Evolutionary conservation across 2,113 vertebrate genomes (phyloP).

Genomic region (Phylloscopus trochilus): DNA sequence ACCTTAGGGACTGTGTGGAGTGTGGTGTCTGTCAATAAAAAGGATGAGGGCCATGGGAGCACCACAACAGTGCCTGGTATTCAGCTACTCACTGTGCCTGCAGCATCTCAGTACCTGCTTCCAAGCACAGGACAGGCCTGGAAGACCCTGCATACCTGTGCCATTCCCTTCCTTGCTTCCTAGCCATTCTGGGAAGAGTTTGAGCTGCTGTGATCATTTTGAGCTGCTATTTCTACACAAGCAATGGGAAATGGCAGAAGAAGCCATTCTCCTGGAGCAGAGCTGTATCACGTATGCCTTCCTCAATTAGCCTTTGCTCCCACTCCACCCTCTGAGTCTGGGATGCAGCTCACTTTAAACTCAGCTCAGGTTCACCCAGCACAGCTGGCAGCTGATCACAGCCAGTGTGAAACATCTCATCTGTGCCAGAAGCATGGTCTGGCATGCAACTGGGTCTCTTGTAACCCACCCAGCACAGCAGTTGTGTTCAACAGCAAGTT

Average conservation of each 20-base stretch:
- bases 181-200: neutral
- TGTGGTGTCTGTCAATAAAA: rapidly evolving
- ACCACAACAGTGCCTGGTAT: rapidly evolving
- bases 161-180: neutral
- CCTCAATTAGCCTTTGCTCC: neutral
- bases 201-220: neutral
- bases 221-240: neutral
- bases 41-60: neutral
- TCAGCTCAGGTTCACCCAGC: neutral
- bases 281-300: neutral
- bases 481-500: neutral
- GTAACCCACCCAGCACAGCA: neutral
- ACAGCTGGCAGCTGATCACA: neutral
- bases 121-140: neutral
- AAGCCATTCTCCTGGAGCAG: neutral
- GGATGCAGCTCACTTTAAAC: neutral
- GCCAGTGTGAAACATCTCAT: neutral
- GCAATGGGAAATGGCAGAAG: neutral
- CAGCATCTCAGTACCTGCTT: rapidly evolving
- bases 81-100: too few relatives aligned
- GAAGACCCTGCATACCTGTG: neutral
- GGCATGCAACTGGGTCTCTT: neutral
- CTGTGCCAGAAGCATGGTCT: rapidly evolving
- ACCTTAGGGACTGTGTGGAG: rapidly evolving
- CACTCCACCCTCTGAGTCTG: neutral